A percentile compares a stretch with the other conserved stretches of the same genome.
Evolutionary conservation across 92 coral and sea anemone species (phyloP).

Genomic region (Metridium senile): DNA sequence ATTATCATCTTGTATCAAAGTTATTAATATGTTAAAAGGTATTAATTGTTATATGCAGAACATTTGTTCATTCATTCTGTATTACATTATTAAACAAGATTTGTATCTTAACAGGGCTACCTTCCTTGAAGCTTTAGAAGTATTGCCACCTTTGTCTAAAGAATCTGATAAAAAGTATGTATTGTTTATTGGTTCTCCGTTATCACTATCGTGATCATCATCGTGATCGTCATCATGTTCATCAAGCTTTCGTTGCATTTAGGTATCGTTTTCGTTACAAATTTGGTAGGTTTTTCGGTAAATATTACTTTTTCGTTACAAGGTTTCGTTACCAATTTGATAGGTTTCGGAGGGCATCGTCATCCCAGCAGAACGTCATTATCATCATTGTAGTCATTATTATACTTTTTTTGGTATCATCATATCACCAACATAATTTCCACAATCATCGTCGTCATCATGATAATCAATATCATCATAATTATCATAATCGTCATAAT

Average conservation of each 20-base stretch:
- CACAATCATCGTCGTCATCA: too few relatives aligned
- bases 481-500: too few relatives aligned
- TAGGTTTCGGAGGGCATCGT: too few relatives aligned
- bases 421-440: too few relatives aligned
- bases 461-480: too few relatives aligned
- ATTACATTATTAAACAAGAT: too few relatives aligned
- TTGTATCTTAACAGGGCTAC: conserved; percentile 31
- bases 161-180: conserved; percentile 83
- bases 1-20: neutral
- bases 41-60: neutral
- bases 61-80: neutral
- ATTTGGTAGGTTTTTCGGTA: neutral
- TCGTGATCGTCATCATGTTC: neutral
- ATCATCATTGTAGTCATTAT: too few relatives aligned
- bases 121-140: conserved; percentile 54
- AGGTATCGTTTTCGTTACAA: neutral
- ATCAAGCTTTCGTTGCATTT: neutral
- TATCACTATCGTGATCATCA: neutral
- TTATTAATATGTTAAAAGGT: neutral
- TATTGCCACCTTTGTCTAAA: conserved; percentile 67
- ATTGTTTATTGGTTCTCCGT: neutral
- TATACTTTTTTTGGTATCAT: too few relatives aligned
- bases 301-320: too few relatives aligned
- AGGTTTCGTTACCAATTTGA: too few relatives aligned
- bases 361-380: too few relatives aligned